Evolutionary conservation across 1,140 invertebrate species (phyloP), one percentile per base, ranked within the genome.

Genomic region (Caenorhabditis brenneri): DNA sequence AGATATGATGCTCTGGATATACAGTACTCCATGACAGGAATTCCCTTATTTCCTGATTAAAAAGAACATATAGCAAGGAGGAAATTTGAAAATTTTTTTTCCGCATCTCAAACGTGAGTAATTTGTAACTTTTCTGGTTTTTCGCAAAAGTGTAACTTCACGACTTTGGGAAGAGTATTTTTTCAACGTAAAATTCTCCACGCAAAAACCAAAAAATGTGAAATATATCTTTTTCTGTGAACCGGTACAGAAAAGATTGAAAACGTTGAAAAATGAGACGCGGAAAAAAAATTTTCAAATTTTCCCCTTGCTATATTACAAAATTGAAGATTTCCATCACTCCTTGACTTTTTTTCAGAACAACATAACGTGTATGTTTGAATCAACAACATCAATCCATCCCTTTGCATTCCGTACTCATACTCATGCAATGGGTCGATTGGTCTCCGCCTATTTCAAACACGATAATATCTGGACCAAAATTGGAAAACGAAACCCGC

Each of bases 401-500:
- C 90, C 90, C 15, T 91, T 91, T 83, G 90, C 91, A 12, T 91
- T 91, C 84, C 88, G 90, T 22, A 89, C 89, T 7, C 90, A 91
- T 60, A 91, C 90, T 24, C 90, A 91, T 83, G 84, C 78, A 31
- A 90, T 91, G 87, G 90, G 90, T 29, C 46, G 89, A 65, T 82
- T 91, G 12, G 88, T 91, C 4, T 90, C 87, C 33, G 91, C 88
- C 31, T 90, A 86, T 79, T 90, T 90, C 33, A 88, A 90, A 48
- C 84, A 88, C 15, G 84, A 87, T 51, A 86, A 81, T 39, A 85
- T 87, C 31, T 91, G 91, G 91, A 80, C 83, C 12, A 80, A 87
- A 81, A 91, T 91, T 79, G 91, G 91, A 36, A 91, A 91, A 55
- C 82, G 91, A 39, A 91, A 91, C 86, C 91, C 91, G 5, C 89